phyloP scores from a whole-genome alignment of 30 jellyfish, hydroid and myxozoan genomes.

The Pseudorhiza aurosa region DNA sequence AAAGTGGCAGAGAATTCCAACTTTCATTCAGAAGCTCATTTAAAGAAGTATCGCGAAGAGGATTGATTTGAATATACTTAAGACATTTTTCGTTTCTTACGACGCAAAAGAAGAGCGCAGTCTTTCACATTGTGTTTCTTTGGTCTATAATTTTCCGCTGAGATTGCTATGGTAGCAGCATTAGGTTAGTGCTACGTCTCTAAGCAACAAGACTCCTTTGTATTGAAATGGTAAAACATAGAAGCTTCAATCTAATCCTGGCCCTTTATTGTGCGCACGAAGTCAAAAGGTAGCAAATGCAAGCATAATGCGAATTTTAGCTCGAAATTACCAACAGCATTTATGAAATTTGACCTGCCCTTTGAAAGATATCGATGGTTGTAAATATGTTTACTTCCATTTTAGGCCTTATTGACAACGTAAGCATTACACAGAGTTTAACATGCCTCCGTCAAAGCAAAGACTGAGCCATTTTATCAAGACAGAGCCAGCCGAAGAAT shows the following conservation, averaged over 20 bases:
- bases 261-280: neutral
- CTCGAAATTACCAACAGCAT: constrained; percentile 10
- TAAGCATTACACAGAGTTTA: constrained; percentile 12
- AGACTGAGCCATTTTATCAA: constrained; percentile 71
- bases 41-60: no score
- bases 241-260: neutral
- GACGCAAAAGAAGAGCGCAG: no score
- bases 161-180: no score
- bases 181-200: no score
- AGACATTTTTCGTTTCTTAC: no score
- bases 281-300: neutral
- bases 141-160: no score
- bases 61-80: no score
- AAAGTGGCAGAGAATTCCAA: no score
- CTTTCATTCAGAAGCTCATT: no score
- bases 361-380: neutral
- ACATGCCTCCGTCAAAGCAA: constrained; percentile 76
- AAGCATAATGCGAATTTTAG: constrained; percentile 6
- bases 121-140: no score
- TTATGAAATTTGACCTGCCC: constrained; percentile 39
- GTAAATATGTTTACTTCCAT: constrained; percentile 56
- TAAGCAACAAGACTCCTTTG: no score
- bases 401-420: constrained; percentile 51
- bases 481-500: constrained; percentile 61
- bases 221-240: no score